These are phyloP conservation scores for Drosophila melanica DNA, from an alignment of 1,140 invertebrate species.

Conservation along the genomic window DNA sequence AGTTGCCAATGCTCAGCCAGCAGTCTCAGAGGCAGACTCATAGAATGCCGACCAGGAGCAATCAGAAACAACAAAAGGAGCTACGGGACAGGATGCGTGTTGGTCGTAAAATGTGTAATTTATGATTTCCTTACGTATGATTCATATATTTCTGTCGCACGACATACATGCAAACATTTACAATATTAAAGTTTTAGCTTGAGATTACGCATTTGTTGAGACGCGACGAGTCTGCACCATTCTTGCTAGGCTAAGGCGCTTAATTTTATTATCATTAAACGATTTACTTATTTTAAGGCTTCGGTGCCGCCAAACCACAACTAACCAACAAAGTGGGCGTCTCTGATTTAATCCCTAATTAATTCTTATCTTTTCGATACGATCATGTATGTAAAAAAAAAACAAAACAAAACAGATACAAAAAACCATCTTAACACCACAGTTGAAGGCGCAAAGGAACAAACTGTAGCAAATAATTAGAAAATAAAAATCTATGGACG, in stretches of 20 bases:
- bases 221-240: constrained; percentile 33
- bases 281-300: constrained; percentile 29
- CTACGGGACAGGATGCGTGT: constrained; percentile 9
- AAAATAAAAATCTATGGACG: constrained; percentile 60
- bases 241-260: constrained; percentile 37
- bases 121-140: constrained; percentile 39
- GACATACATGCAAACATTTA: constrained; percentile 22
- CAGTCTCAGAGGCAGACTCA: constrained; percentile 25
- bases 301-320: constrained; percentile 13
- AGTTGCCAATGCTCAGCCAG: constrained; percentile 26
- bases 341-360: neutral
- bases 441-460: constrained; percentile 45
- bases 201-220: constrained; percentile 50
- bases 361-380: constrained; percentile 7
- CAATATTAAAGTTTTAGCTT: constrained; percentile 32
- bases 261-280: constrained; percentile 26
- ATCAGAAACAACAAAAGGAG: neutral
- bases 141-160: constrained; percentile 17
- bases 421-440: constrained; percentile 21
- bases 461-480: constrained; percentile 73
- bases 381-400: constrained; percentile 23
- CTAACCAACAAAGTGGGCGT: constrained; percentile 6
- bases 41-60: constrained; percentile 30
- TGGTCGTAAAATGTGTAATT: constrained; percentile 40
- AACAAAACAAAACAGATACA: constrained; percentile 43